Base-by-base conservation (phyloP, 2,113 vertebrate species). In the Mirounga angustirostris region DNA sequence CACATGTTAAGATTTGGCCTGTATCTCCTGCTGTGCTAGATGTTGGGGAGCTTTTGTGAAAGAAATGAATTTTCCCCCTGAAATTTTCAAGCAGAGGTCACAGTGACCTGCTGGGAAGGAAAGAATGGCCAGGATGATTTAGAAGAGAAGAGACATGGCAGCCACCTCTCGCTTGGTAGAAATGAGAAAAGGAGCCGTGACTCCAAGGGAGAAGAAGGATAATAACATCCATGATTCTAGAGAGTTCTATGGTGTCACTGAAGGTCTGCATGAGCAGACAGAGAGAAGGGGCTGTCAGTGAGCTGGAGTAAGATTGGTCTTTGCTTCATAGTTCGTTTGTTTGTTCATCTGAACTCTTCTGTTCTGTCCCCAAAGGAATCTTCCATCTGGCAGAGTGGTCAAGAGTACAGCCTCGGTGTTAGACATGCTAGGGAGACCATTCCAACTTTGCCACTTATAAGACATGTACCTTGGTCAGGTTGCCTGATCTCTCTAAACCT, bases 31-130 rank as follows among this genome's bases (percentile, higher is more conserved):
- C 12, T 73, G 13, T 73, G 54, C 26, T 83, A 9, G 50, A 63
- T 76, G 5, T 2, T 92, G 43, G 40, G 43, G 79, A 36, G 40
- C 4, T 52, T 89, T 95, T 71, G 28, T 28, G 63, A 80, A 83
- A 92, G 30, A 7, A 71, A n/a, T 82, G 33, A 43, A 9, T n/a
- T 65, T 61, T 67, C 84, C 40, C 22, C 22, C 21, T 65, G 22
- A 7, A 59, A n/a, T 94, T 96, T 93, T 91, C 28, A 83, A 95
- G 19, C 43, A 96, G 74, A 87, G 11, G 71, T 91, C 63, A 91
- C 10, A 71, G 50, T 67, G 87, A 86, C 87, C 79, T 91, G 21
- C 50, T 81, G 26, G 74, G 43, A 84, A 40, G 18, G 10, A 10
- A 97, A 89, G 33, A 94, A 83, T 86, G 28, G 26, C 16, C 33